Conservation (phyloP, 2,113 vertebrate genomes). For the Calidris pugnax region DNA sequence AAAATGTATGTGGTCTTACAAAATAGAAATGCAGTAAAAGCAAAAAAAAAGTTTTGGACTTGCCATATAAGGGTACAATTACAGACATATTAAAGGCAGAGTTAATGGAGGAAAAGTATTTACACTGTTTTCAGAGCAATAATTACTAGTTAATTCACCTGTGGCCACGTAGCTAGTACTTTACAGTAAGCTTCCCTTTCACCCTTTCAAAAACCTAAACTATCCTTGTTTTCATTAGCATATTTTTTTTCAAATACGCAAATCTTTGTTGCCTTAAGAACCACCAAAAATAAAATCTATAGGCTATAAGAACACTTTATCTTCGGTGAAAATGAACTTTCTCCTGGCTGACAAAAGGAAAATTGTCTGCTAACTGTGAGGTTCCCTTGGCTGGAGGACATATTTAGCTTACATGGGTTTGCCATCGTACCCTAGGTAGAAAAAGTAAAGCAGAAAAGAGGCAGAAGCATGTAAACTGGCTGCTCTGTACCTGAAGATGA, state of each 20-base stretch:
- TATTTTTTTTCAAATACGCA: neutral
- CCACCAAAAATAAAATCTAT: neutral
- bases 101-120: neutral
- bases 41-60: neutral
- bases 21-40: neutral
- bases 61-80: neutral
- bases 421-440: slow-evolving; percentile 14
- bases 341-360: slow-evolving; percentile 37
- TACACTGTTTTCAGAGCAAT: neutral
- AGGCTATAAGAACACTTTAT: neutral
- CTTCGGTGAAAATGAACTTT: slow-evolving; percentile 31
- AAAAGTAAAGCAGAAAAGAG: slow-evolving; percentile 58
- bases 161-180: neutral
- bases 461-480: slow-evolving; percentile 63
- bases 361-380: slow-evolving; percentile 25
- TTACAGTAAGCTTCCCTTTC: neutral
- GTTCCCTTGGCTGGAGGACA: neutral
- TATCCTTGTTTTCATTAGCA: neutral
- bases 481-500: slow-evolving; percentile 75
- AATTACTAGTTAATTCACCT: neutral
- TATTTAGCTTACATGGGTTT: slow-evolving; percentile 32
- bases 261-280: neutral
- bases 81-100: neutral
- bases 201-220: neutral
- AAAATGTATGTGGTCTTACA: neutral